Conservation (phyloP, 2,113 vertebrate species). For the Panurus biarmicus region DNA sequence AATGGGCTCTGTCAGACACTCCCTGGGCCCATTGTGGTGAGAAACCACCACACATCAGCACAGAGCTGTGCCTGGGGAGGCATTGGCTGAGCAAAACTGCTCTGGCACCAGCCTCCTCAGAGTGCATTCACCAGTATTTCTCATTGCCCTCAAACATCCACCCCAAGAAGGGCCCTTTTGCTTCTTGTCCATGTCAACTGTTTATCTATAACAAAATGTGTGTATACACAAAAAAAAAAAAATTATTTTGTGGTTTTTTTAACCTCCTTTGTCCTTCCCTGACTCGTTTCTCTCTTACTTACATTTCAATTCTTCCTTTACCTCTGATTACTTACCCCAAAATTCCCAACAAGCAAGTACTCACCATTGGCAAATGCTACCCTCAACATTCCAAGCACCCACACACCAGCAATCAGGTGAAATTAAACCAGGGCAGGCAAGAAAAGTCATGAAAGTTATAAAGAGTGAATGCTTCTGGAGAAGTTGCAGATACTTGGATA, state of each 20-base stretch:
- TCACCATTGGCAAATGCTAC: not conserved
- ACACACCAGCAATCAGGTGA: not conserved
- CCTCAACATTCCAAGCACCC: not conserved
- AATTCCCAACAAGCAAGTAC: not conserved
- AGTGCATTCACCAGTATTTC: not conserved
- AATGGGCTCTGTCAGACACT: not conserved
- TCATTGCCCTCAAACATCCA: not conserved
- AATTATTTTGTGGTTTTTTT: not conserved
- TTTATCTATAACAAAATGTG: not conserved
- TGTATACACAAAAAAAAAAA: too few species aligned
- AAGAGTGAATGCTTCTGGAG: not conserved
- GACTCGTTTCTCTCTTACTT: not conserved
- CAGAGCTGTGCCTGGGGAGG: too few species aligned
- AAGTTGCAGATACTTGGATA: not conserved
- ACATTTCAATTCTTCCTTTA: not conserved
- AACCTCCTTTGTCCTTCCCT: not conserved
- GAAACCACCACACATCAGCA: not conserved
- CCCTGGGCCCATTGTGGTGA: not conserved
- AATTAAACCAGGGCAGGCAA: not conserved
- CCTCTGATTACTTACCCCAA: not conserved
- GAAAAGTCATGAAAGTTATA: not conserved
- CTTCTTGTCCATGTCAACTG: not conserved
- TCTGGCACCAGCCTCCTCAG: not conserved
- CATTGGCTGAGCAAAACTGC: rapidly evolving
- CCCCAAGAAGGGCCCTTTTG: not conserved